Base-by-base conservation (phyloP, 1,140 invertebrate genomes). In the Ips nitidus region DNA sequence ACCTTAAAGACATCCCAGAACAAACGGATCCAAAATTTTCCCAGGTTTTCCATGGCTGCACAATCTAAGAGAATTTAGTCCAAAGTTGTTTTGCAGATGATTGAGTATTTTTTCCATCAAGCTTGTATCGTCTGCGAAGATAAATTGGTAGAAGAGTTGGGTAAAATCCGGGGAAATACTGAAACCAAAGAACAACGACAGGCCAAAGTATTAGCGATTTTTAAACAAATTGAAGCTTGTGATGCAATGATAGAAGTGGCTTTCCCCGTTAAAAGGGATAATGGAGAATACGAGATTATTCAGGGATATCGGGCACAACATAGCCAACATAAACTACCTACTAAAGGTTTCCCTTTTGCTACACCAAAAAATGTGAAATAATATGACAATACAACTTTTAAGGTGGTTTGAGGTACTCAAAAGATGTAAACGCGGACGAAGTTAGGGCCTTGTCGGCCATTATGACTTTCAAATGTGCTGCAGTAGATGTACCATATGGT, bases 401-500 rank as follows among this genome's bases (percentile, higher is more conserved):
- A 98, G 95, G 96, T 88, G 98, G 66, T 4, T 7, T 99, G 79
- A 90, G 97, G 81, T 99, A 94, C 86, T 98, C 95, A 62, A 84
- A 91, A 82, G 94, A 98, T 80, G 98, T 98, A 4, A 90, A 87
- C 72, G 86, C 94, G 55, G 92, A 94, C 79, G 92, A 94, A 82
- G 92, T 94, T 95, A 92, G 97, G 80, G 98, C 98, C 63, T 83
- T 99, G 71, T 95, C 97, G 1, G 95, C 97, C 60, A 82, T 99
- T 78, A 99, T 99, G 98, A 99, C 98, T 7, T 99, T 98, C 86
- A 94, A 94, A 82, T 94, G 91, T 81, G 96, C 98, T 4, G 96
- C 94, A 78, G 97, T 99, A 1, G 97, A 99, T 82, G 97, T 99
- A 40, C 98, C 98, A 8, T 95, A 95, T 80, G 93, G 93, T 53